Evolutionary conservation across 2,888 invertebrate species (phyloP).

Genomic region (Pandemis heparana): DNA sequence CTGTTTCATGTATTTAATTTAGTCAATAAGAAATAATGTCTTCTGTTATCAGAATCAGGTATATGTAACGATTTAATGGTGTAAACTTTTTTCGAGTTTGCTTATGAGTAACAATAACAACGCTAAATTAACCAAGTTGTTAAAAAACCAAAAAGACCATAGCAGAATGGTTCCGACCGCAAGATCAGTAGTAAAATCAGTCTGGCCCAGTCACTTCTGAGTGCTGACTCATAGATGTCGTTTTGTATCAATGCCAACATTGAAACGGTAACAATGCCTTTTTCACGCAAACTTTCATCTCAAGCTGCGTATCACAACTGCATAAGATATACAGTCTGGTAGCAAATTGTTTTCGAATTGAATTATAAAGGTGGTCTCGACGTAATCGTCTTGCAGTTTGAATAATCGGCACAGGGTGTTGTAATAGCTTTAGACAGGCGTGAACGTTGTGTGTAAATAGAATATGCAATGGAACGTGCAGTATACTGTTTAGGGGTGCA

Average conservation of each 20-base stretch:
- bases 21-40: no score
- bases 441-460: conserved; percentile 68
- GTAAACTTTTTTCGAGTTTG: no score
- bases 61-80: no score
- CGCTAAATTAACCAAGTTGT: no score
- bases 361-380: conserved; percentile 54
- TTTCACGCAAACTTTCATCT: conserved; percentile 43
- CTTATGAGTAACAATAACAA: no score
- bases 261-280: conserved; percentile 26
- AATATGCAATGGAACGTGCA: conserved; percentile 58
- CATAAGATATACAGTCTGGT: conserved; percentile 56
- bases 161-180: conserved; percentile 6
- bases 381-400: conserved; percentile 73
- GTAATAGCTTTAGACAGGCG: conserved; percentile 59
- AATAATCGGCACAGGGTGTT: conserved; percentile 71
- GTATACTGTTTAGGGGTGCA: conserved; percentile 44
- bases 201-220: conserved; percentile 53
- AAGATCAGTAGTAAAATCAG: conserved; percentile 48
- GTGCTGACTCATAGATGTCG: conserved; percentile 71
- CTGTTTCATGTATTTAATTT: no score
- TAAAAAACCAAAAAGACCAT: neutral
- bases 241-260: conserved; percentile 66
- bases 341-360: conserved; percentile 44
- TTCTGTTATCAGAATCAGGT: no score
- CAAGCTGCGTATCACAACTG: conserved; percentile 46